These are phyloP conservation scores for Brachyptera putata DNA, from an alignment of 2,888 invertebrate species.

Conservation along the genomic window DNA sequence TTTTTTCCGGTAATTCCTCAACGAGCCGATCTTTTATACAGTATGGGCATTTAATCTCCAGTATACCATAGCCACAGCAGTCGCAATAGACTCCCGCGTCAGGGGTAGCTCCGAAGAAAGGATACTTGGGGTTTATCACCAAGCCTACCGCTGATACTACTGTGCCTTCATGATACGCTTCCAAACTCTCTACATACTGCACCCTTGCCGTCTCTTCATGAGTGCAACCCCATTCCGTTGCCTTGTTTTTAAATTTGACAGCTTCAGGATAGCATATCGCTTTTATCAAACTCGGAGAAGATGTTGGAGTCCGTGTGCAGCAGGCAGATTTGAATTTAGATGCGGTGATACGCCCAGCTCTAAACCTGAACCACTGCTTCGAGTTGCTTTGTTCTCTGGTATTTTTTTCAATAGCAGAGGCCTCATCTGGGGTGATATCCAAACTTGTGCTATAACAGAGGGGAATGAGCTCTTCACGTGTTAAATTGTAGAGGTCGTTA, in stretches of 20 bases:
- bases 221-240: not conserved
- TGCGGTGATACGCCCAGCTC: not conserved
- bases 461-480: not conserved
- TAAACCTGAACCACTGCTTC: not conserved
- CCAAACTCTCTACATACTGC: too few species aligned
- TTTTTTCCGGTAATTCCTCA: not conserved
- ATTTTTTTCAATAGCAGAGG: not conserved
- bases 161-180: too few species aligned
- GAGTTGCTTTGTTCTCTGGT: not conserved
- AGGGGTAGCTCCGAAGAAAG: not conserved
- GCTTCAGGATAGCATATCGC: not conserved
- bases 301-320: not conserved
- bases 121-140: not conserved
- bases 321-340: not conserved
- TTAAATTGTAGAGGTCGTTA: too few species aligned
- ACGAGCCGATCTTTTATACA: not conserved
- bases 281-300: not conserved
- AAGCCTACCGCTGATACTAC: too few species aligned
- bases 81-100: not conserved
- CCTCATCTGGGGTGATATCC: not conserved
- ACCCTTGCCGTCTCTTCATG: too few species aligned
- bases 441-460: not conserved
- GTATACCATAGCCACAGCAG: not conserved
- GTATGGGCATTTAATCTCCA: not conserved
- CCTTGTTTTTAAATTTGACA: not conserved